A percentile compares a stretch with the other conserved stretches of the same genome.
These are phyloP conservation scores for Coboldia fuscipes DNA, from an alignment of 1,140 invertebrate genomes.

Conservation along the genomic window DNA sequence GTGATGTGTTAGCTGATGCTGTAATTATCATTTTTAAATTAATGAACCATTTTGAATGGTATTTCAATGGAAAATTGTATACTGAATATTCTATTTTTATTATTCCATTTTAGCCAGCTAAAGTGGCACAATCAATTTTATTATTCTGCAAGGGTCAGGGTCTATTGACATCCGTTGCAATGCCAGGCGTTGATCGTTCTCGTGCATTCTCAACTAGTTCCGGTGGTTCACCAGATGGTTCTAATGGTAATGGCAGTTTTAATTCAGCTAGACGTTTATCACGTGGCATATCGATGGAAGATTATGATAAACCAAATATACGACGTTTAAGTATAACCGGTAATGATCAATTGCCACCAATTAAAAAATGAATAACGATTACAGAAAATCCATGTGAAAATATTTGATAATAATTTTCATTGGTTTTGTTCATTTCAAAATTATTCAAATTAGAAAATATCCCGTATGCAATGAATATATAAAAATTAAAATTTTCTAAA, in stretches of 20 bases:
- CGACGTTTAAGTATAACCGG: conserved; percentile 46
- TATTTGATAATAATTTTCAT: no score
- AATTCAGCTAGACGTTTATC: conserved; percentile 36
- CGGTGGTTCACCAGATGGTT: conserved; percentile 19
- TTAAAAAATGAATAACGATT: no score
- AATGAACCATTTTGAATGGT: background rate
- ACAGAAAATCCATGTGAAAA: no score
- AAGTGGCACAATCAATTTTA: conserved; percentile 56
- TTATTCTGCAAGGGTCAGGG: conserved; percentile 67
- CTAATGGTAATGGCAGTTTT: conserved; percentile 9
- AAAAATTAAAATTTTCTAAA: no score
- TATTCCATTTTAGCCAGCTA: conserved; percentile 33
- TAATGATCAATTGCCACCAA: no score
- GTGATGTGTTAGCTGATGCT: conserved; percentile 59
- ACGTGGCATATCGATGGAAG: conserved; percentile 57
- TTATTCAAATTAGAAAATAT: no score
- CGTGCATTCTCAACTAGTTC: conserved; percentile 31
- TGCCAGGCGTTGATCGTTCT: conserved; percentile 42
- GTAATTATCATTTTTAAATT: conserved; percentile 23
- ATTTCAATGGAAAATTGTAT: background rate
- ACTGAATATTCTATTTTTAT: background rate
- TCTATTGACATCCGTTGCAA: conserved; percentile 44
- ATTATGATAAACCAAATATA: conserved; percentile 58
- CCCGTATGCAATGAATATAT: no score
- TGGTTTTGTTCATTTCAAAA: no score